Evolutionary conservation across 1,140 invertebrate genomes (phyloP), one percentile per base, ranked within the genome.

Genomic region (Popillia japonica): DNA sequence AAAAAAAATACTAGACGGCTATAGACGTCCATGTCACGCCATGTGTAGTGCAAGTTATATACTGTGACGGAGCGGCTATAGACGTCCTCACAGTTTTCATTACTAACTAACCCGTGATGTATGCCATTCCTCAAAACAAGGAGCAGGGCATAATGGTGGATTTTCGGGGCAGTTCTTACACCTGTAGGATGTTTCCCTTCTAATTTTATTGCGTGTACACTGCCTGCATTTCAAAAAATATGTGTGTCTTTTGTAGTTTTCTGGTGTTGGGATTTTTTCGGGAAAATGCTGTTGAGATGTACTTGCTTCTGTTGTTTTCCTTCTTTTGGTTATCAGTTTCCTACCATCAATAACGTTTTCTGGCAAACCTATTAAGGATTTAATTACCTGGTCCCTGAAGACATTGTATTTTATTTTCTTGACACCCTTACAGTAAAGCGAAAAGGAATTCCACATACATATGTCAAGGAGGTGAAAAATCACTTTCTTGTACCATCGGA

Each of bases 401-500:
- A 14, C 44, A 17, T 14, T 48, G n/a, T 48, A 48, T 14, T 17
- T 10, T 17, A 48, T 48, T 48, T 48, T 10, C 44, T 48, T 48
- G 44, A 17, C n/a, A 48, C 10, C 44, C 23, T 78, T 72, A 27
- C 41, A 6, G 72, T 74, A 34, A 2, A 74, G 41, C 34, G 23
- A 78, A 78, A 48, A 74, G 9, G 77, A 78, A 74, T 74, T 78
- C 44, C 68, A 72, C 10, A 78, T n/a, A 1, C 61, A 23, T 48
- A 74, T 44, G 23, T 78, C 61, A 23, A 74, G 72, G 40, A 78
- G 42, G 44, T 78, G 77, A 20, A 78, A 78, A 40, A 78, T 78
- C 10, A 73, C 59, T 27, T 77, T 78, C 40, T 78, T 73, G 42
- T 78, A 78, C 77, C 77, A 78, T 17, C 77, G 61, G 9, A 78